A percentile compares a stretch with the other conserved stretches of the same genome.
phyloP scores from a whole-genome alignment of 2,797 vertebrate genomes.

The Percopsis omiscomaycus region DNA sequence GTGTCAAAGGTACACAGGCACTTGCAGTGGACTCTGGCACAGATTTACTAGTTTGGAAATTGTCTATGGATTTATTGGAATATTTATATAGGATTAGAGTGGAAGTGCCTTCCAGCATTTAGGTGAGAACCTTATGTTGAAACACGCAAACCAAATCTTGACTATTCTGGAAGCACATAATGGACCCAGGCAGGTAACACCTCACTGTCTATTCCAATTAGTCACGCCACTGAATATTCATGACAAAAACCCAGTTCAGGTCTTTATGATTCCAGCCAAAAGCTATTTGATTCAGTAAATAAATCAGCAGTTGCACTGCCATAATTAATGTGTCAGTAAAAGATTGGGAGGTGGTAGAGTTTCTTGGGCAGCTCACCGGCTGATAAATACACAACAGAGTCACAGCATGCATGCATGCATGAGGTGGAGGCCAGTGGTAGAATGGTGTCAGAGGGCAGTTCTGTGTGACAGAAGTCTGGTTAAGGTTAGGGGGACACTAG shows the following conservation, averaged over 20 bases:
- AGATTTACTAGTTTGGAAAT: conserved; percentile 10
- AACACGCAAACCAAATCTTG: conserved; percentile 48
- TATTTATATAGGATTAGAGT: too few species aligned
- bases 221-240: conserved; percentile 61
- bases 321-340: conserved; percentile 48
- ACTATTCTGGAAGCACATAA: conserved; percentile 47
- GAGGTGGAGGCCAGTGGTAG: neutral
- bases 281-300: conserved; percentile 64
- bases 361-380: conserved; percentile 24
- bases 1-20: neutral
- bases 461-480: conserved; percentile 34
- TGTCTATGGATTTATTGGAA: conserved; percentile 10
- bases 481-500: conserved; percentile 29
- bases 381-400: conserved; percentile 26
- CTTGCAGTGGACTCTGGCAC: neutral
- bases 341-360: conserved; percentile 25
- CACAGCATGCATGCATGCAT: neutral
- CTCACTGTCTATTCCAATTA: conserved; percentile 63
- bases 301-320: conserved; percentile 41
- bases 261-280: conserved; percentile 54
- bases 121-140: conserved; percentile 44
- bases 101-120: conserved; percentile 4
- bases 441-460: conserved; percentile 13
- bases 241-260: conserved; percentile 30
- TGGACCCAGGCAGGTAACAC: conserved; percentile 52